Evolutionary conservation across 2,113 vertebrate genomes (phyloP), one percentile per base, ranked within the genome.

Genomic region (Rhinichthys klamathensis): DNA sequence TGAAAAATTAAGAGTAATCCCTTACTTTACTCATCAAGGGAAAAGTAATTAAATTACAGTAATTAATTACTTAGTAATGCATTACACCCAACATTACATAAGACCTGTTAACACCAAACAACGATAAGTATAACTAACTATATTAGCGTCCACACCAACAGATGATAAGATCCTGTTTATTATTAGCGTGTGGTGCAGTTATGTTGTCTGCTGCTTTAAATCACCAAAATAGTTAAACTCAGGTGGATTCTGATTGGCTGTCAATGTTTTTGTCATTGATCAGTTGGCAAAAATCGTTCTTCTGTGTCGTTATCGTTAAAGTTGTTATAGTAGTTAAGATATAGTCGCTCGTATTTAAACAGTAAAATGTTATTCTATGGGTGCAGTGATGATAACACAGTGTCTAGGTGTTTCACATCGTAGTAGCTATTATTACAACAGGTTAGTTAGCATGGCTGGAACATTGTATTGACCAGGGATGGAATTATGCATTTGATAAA

Each of bases 231-330:
- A 15, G 4, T 32, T 67, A 67, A 67, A 67, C 30, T 30, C 0
- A 1, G 58, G n/a, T 67, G 63, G 63, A 69, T 21, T 69, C 30
- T 70, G 67, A 70, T 38, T 70, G 67, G 67, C 32, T 70, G 67
- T 23, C 65, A 38, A 21, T 67, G 63, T 67, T 67, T 54, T 67
- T 69, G 9, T 70, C 4, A 32, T 38, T 35, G 16, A 35, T 9
- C 32, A 21, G 13, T 16, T 69, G 7, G 27, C 6, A 60, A 61
- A 23, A 63, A 8, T 4, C 16, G 30, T 69, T 69, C 3, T 18
- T 41, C 18, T 41, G 67, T 70, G 67, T 8, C 6, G 6, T 56
- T 56, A 21, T 56, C 2, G 0, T 21, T 56, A 8, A 8, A 56
- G 6, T 7, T 56, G 54, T n/a, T n/a, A n/a, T n/a, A n/a, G n/a